Percentiles rank a stretch among this genome's conserved stretches.
Conservation (phyloP, 2,888 invertebrate species). For the Xylota sylvarum region DNA sequence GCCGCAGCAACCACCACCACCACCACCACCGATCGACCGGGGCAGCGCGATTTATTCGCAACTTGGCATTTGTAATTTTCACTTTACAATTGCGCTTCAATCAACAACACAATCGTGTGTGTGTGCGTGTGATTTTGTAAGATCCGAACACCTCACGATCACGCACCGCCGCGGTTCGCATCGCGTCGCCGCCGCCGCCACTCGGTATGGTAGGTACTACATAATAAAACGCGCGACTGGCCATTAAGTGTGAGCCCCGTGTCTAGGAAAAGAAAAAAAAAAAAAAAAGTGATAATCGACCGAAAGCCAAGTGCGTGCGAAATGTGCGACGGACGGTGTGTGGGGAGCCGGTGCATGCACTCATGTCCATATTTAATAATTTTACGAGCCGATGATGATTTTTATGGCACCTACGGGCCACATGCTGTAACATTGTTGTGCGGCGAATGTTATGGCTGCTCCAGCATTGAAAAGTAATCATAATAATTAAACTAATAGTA, state of each 20-base stretch:
- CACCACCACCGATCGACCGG: no score
- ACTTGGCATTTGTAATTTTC: slow-evolving; percentile 77
- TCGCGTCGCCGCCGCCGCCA: slow-evolving; percentile 4
- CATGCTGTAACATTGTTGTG: slow-evolving; percentile 58
- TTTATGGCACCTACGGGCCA: slow-evolving; percentile 72
- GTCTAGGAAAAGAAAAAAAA: slow-evolving; percentile 21
- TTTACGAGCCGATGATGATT: slow-evolving; percentile 75
- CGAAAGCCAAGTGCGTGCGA: slow-evolving; percentile 68
- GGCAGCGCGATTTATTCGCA: slow-evolving; percentile 71
- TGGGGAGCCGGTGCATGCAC: slow-evolving; percentile 36
- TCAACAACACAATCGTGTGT: slow-evolving; percentile 61
- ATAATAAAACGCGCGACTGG: slow-evolving; percentile 41
- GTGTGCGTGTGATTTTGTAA: slow-evolving; percentile 56
- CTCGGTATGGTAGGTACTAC: neutral
- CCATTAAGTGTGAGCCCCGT: slow-evolving; percentile 44
- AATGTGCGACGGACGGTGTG: neutral
- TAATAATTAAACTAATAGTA: slow-evolving; percentile 70
- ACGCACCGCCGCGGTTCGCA: slow-evolving; percentile 50
- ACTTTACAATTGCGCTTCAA: slow-evolving; percentile 75
- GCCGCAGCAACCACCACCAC: neutral
- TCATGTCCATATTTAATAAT: slow-evolving; percentile 75
- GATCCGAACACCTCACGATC: slow-evolving; percentile 65
- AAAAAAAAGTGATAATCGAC: slow-evolving; percentile 52
- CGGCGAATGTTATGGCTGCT: slow-evolving; percentile 19
- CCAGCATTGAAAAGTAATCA: slow-evolving; percentile 62